phyloP scores from a whole-genome alignment of 2,113 vertebrate genomes.

The Brachypteracias leptosomus region DNA sequence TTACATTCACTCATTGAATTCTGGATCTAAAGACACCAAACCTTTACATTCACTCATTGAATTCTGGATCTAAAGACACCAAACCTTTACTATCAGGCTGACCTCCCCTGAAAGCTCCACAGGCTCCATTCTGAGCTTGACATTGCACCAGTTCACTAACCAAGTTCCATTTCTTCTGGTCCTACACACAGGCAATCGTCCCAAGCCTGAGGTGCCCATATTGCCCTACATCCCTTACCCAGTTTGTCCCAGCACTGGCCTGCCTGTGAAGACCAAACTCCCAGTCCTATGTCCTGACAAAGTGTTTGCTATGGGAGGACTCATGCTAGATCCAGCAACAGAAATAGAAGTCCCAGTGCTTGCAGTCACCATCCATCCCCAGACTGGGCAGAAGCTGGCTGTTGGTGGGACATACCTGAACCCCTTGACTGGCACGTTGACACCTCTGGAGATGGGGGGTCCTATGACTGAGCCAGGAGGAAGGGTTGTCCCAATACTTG shows the following conservation, averaged over 20 bases:
- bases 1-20: background rate
- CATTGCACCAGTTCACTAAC: background rate
- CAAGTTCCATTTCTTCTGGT: background rate
- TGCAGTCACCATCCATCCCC: slow-evolving; percentile 84
- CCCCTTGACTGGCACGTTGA: slow-evolving; percentile 78
- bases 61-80: background rate
- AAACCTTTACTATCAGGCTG: background rate
- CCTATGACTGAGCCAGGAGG: slow-evolving; percentile 80
- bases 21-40: background rate
- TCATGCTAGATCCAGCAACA: slow-evolving; percentile 82
- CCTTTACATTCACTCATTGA: background rate
- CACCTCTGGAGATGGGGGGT: slow-evolving; percentile 83
- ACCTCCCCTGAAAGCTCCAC: background rate
- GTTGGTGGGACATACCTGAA: slow-evolving; percentile 82
- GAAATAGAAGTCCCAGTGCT: slow-evolving; percentile 86
- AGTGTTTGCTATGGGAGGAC: slow-evolving; percentile 73
- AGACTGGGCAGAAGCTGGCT: slow-evolving; percentile 79
- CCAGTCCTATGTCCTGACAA: slow-evolving; percentile 73
- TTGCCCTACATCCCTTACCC: slow-evolving; percentile 86
- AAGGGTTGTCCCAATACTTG: slow-evolving; percentile 79
- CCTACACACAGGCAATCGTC: slow-evolving; percentile 64
- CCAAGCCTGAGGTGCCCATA: slow-evolving; percentile 73
- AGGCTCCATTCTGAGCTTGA: background rate
- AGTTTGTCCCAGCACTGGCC: slow-evolving; percentile 61
- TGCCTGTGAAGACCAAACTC: slow-evolving; percentile 65